Evolutionary conservation across 2,113 vertebrate species (phyloP), one percentile per base, ranked within the genome.

Genomic region (Centrocercus urophasianus): DNA sequence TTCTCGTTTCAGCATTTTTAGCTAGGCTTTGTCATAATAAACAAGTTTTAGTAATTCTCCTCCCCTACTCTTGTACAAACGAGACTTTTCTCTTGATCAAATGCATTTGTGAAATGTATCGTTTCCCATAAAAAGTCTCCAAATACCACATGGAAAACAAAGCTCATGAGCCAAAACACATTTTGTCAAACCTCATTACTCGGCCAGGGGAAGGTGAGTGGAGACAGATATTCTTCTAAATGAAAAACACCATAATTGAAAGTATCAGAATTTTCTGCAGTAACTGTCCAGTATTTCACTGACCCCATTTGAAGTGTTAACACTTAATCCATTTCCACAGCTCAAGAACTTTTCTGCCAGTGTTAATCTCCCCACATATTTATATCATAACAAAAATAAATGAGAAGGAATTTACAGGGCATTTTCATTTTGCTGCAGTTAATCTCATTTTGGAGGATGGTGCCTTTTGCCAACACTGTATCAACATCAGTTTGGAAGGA

Each of bases 111-210:
- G 75, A 91, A 85, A 88, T 47, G 50, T 25, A 77, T 32, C 1
- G 2, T 38, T 93, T 89, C 59, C 64, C 66, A 70, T 83, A 75
- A 89, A 75, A 74, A 85, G 15, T 76, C 63, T 82, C n/a, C 67
- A 81, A 93, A 80, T 74, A 71, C 36, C 48, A 90, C 54, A 86
- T 65, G 20, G 73, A 90, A 76, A 86, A 70, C 67, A 92, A 69
- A 76, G 43, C 32, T 70, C 25, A 77, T 30, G 67, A 90, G 76
- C 42, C 60, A 95, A 90, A 90, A 63, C 11, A 56, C 16, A 50
- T 71, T 94, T 90, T 86, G 60, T 61, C 42, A 93, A 90, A 86
- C 13, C 36, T 63, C 60, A 54, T 45, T 83, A 77, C 50, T 86
- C 94, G 92, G 85, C 60, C 17, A 5, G 13, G 48, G 30, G 16